These are phyloP conservation scores for Leptopilina myrica DNA, from an alignment of 2,888 invertebrate species.

Conservation along the genomic window DNA sequence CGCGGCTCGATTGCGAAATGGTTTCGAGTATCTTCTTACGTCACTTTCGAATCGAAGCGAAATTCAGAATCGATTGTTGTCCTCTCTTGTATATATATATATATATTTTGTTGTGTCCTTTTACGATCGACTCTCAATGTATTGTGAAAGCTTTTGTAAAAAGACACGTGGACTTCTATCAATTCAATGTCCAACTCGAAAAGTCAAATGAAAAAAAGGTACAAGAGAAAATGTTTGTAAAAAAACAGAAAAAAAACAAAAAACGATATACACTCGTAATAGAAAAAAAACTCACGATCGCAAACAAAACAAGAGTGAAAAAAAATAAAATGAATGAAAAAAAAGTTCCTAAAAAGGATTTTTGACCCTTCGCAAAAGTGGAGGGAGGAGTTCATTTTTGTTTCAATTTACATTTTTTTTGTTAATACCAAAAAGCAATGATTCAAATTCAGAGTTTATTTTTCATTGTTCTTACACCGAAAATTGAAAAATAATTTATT, in stretches of 20 bases:
- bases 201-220: background rate
- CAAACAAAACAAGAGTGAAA: too few relatives aligned
- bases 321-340: too few relatives aligned
- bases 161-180: slow-evolving; percentile 15
- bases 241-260: background rate
- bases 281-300: too few relatives aligned
- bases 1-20: slow-evolving; percentile 8
- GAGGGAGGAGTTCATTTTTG: too few relatives aligned
- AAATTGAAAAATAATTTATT: too few relatives aligned
- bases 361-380: too few relatives aligned
- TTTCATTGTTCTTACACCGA: too few relatives aligned
- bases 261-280: too few relatives aligned
- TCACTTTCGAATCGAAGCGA: slow-evolving; percentile 17
- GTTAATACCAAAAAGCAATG: too few relatives aligned
- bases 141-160: slow-evolving; percentile 33
- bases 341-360: too few relatives aligned
- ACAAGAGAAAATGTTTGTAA: background rate
- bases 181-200: background rate
- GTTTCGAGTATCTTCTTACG: slow-evolving; percentile 26
- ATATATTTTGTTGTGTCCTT: slow-evolving; percentile 1
- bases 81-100: background rate
- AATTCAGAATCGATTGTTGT: slow-evolving; percentile 28
- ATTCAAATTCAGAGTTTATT: too few relatives aligned
- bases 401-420: too few relatives aligned
- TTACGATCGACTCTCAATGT: slow-evolving; percentile 16